Conservation (phyloP, 2,113 vertebrate genomes). For the Triplophysa siluroides region DNA sequence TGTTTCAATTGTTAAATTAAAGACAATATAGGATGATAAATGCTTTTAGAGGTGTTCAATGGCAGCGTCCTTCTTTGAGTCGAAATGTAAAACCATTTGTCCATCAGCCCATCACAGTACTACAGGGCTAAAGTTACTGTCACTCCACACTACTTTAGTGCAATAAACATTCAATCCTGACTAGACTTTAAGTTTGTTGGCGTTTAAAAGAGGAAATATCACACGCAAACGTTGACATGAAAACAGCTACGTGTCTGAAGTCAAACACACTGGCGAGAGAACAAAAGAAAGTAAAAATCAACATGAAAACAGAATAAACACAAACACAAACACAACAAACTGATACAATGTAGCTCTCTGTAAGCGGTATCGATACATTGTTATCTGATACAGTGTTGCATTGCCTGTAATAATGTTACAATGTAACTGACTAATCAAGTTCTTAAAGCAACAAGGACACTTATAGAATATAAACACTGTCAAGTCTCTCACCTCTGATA, state of each 20-base stretch:
- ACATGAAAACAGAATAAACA: too few species aligned
- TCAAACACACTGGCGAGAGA: not conserved
- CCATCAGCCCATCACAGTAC: not conserved
- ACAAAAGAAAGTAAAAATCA: not conserved
- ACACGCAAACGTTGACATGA: not conserved
- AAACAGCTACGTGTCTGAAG: not conserved
- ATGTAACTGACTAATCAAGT: not conserved
- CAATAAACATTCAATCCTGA: not conserved
- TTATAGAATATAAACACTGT: not conserved
- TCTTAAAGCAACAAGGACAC: not conserved
- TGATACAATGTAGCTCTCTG: too few species aligned
- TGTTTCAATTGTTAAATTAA: not conserved
- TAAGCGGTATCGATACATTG: too few species aligned
- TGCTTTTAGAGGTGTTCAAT: not conserved
- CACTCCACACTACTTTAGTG: not conserved
- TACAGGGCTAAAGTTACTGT: too few species aligned
- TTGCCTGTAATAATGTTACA: not conserved
- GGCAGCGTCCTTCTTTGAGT: not conserved
- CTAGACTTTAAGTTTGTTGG: not conserved
- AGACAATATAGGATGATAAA: too few species aligned
- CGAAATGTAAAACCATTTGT: not conserved
- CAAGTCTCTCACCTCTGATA: slow-evolving; percentile 73
- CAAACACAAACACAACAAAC: too few species aligned
- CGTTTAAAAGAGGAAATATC: not conserved
- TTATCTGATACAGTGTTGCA: not conserved